Conservation (phyloP, 2,113 vertebrate genomes). For the Malurus melanocephalus region DNA sequence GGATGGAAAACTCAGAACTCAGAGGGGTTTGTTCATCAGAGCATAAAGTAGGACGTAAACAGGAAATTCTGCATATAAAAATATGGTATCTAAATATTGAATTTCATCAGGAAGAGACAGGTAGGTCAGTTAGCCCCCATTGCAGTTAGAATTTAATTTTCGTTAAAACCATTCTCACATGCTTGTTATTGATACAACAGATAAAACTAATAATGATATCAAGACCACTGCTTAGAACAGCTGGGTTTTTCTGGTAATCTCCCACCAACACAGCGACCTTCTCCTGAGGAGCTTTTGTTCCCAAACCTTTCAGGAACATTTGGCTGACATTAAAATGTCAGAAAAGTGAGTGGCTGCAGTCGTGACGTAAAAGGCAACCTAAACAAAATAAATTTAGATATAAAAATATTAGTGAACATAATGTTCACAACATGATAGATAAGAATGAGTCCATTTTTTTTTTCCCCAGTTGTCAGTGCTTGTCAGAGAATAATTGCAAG, state of each 20-base stretch:
- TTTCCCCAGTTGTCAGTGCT: background rate
- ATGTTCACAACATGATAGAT: rapidly evolving
- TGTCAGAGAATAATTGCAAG: background rate
- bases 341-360: background rate
- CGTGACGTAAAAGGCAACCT: background rate
- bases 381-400: background rate
- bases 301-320: background rate
- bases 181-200: background rate
- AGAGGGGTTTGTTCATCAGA: background rate
- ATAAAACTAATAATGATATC: background rate
- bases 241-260: background rate
- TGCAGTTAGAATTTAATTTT: background rate
- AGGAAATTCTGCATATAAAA: background rate
- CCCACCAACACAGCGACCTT: background rate
- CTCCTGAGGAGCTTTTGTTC: background rate
- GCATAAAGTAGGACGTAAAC: background rate
- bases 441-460: background rate
- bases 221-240: background rate
- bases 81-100: background rate
- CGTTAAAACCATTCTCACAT: background rate
- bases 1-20: background rate
- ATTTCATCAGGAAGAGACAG: background rate
- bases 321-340: background rate
- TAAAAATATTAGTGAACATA: background rate
- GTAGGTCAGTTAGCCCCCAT: background rate